Evolutionary conservation across 2,797 vertebrate genomes (phyloP), one percentile per base, ranked within the genome.

Genomic region (Myotis vivesi): DNA sequence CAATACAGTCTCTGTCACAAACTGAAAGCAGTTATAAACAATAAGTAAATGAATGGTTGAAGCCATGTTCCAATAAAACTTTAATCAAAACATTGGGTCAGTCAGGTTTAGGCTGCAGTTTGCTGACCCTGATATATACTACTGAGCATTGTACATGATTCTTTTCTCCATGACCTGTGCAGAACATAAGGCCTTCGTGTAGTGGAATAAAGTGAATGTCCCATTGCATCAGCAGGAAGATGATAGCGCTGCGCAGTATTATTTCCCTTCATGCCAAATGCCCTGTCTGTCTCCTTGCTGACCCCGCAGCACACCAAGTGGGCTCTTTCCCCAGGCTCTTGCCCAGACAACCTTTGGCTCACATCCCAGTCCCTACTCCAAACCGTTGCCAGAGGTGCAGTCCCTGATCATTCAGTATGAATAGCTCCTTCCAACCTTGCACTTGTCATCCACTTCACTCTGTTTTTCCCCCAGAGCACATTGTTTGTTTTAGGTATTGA

Each of bases 401-500:
- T 38, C 20, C 20, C 15, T n/a, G 28, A 15, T 69, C 36, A 19
- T 20, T 82, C 3, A 0, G 1, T 46, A 30, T 44, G 82, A 49
- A n/a, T 57, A 85, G 38, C 77, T 62, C 28, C n/a, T 71, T 12
- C 38, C 46, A 55, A 10, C 7, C 23, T 49, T 33, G 28, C 8
- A 69, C 59, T 73, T 69, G 64, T 71, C 44, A 75, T 75, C 28
- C 79, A 85, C 44, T 85, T 79, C 17, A n/a, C 46, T 20, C 22
- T 57, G 30, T 2, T 30, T 30, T 33, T 25, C 20, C 30, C 64
- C 28, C 16, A 69, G 49, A 53, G 8, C 10, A 71, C 3, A 20
- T 68, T 79, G 57, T 75, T 92, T 92, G 19, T 72, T 93, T 89
- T 94, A 72, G 86, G 30, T 76, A 68, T 73, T 81, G 73, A 57